These are phyloP conservation scores for Flabesymbios commensalis DNA, from an alignment of 2,888 invertebrate genomes.

Conservation along the genomic window DNA sequence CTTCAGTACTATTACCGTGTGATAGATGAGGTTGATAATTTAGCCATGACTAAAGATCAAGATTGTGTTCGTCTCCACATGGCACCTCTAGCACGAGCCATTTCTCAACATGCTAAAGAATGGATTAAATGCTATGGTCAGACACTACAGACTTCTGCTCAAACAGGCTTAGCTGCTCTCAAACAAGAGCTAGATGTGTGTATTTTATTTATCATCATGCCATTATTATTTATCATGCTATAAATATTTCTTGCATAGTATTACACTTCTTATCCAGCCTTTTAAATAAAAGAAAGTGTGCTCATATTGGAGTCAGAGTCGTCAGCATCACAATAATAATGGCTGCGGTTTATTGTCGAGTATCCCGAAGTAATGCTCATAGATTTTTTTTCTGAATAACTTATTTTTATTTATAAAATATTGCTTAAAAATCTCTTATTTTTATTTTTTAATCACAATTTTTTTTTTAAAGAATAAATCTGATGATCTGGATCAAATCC, in stretches of 20 bases:
- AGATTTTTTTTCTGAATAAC: no score
- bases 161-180: constrained; percentile 72
- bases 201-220: no score
- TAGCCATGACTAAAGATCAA: constrained; percentile 49
- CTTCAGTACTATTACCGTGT: constrained; percentile 82
- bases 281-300: no score
- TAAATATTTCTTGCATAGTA: no score
- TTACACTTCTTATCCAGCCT: no score
- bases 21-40: constrained; percentile 69
- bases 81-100: constrained; percentile 71
- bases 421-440: constrained; percentile 2
- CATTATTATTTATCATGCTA: no score
- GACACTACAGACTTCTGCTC: constrained; percentile 72
- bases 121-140: constrained; percentile 79
- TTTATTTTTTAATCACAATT: background rate
- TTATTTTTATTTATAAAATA: constrained; percentile 5
- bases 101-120: constrained; percentile 75
- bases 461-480: constrained; percentile 23
- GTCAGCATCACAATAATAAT: no score
- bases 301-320: no score
- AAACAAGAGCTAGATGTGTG: constrained; percentile 73
- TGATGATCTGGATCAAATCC: constrained; percentile 74
- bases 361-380: no score
- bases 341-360: no score
- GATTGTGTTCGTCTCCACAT: constrained; percentile 70